Base-by-base conservation (phyloP, 2,797 vertebrate species). In the Gymnoscopelus microlampas region DNA sequence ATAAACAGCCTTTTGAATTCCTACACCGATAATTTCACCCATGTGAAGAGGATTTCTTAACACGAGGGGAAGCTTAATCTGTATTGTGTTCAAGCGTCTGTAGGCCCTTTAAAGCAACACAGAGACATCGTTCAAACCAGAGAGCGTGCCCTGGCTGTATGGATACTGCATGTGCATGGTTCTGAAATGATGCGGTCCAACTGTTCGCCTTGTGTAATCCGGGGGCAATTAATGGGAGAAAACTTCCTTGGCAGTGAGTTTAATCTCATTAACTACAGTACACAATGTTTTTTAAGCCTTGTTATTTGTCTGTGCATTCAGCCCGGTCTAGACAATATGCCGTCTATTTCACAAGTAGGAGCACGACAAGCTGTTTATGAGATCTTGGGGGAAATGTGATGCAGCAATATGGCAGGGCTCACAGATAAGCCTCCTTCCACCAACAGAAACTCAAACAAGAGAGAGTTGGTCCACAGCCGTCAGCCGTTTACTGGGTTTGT, bases 321-420 rank as follows among this genome's bases (percentile, higher is more conserved):
- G 82, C 78, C 83, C 15, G 79, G 80, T 88, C 85, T 80, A 76
- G 66, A 89, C 86, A 90, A 88, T 85, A 90, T 88, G 85, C 74
- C 39, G 39, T 84, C 57, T 63, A 80, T 88, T 80, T 85, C 83
- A 82, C 74, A 79, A 84, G 82, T 76, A 85, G 84, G 69, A 88
- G 74, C 75, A 71, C 60, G 58, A 87, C 88, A 90, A 89, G 83
- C 86, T 92, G 89, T 90, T 91, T 80, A 81, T 78, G 79, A 81
- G 84, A 86, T 88, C 87, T 90, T 84, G 79, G 70, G 88, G 88
- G 88, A 89, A 87, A 90, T 87, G 85, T 55, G 86, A 77, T 74
- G 63, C 83, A 73, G 83, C 86, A 87, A 81, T 88, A 88, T 86
- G 89, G 80, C 81, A 73, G 61, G 79, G 80, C 64, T 90, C 87